A percentile compares a stretch with the other conserved stretches of the same genome.
Evolutionary conservation across 37 sponge, comb jelly and placozoan species (phyloP).

Genomic region (Oopsacas minuta): DNA sequence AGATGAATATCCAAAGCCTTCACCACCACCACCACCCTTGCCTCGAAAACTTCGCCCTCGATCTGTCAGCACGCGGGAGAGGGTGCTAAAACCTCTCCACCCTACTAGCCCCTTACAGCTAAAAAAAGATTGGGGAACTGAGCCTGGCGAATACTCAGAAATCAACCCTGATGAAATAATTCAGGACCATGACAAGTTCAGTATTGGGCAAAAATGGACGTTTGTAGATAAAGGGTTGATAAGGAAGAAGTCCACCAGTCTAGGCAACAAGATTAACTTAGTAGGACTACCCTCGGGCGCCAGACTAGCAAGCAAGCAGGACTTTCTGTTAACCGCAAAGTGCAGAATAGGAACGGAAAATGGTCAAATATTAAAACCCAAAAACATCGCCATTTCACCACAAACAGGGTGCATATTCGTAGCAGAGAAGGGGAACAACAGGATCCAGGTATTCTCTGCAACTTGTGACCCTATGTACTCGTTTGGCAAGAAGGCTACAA

Average conservation of each 20-base stretch:
- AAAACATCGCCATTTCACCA: neutral
- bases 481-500: neutral
- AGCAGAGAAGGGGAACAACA: conserved; percentile 9
- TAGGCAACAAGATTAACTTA: neutral
- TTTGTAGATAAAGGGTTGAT: neutral
- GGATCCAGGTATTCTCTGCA: neutral
- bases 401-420: neutral
- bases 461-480: neutral
- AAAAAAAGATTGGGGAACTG: neutral
- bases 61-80: neutral
- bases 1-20: neutral
- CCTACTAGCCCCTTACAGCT: neutral
- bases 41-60: no score
- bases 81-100: neutral
- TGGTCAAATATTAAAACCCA: neutral
- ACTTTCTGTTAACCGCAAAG: neutral
- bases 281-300: no score
- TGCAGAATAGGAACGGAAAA: neutral
- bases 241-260: neutral
- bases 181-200: neutral
- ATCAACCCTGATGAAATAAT: neutral
- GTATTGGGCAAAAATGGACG: no score
- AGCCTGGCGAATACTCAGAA: neutral
- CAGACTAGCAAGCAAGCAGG: neutral
- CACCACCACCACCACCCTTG: neutral